phyloP scores from a whole-genome alignment of 2,113 vertebrate genomes.

The Ptilorrhoa leucosticta region DNA sequence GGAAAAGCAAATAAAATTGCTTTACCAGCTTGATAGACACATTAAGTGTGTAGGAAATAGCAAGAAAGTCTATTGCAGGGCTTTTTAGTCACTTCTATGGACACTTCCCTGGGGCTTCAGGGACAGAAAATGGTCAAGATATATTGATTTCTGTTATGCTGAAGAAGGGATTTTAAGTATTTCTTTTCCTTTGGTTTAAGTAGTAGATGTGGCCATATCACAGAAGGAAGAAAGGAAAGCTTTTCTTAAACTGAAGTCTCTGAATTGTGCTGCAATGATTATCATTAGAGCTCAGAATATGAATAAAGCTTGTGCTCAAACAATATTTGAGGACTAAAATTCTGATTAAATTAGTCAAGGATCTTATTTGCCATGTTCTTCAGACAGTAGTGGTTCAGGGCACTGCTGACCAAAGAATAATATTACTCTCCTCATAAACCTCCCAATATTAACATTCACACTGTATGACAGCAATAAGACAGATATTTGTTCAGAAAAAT shows the following conservation, averaged over 20 bases:
- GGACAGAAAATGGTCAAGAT: background rate
- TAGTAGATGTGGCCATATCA: background rate
- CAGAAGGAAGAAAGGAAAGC: background rate
- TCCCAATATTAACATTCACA: background rate
- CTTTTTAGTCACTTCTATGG: background rate
- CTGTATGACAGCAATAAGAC: background rate
- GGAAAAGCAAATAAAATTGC: background rate
- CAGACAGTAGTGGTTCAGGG: background rate
- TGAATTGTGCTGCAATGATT: background rate
- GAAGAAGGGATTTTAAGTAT: background rate
- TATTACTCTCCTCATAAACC: background rate
- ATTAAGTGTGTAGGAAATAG: background rate
- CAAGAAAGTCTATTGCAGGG: background rate
- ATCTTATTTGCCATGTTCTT: background rate
- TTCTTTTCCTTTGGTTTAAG: background rate
- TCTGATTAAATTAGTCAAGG: background rate
- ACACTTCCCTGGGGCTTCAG: background rate
- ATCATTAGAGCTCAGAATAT: background rate
- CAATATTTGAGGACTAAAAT: background rate
- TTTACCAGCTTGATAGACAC: background rate
- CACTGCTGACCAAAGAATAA: background rate
- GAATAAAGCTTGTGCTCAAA: background rate
- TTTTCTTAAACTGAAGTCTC: background rate
- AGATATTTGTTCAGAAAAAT: background rate
- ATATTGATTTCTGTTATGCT: background rate